Evolutionary conservation across 1,140 invertebrate species (phyloP), one percentile per base, ranked within the genome.

Genomic region (Holotrichia oblita): DNA sequence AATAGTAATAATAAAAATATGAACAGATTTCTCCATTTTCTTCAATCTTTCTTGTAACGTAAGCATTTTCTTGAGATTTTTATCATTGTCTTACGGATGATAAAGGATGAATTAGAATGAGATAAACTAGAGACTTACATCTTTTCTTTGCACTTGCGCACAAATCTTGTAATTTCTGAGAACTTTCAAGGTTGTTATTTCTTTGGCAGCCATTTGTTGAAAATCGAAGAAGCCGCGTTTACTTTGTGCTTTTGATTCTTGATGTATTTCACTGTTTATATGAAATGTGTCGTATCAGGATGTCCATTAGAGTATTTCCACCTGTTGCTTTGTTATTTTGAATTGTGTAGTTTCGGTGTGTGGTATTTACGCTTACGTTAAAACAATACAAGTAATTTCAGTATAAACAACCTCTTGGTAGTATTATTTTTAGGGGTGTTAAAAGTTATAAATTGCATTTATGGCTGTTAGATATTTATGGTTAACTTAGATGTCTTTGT

Each of bases 141-240:
- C 73, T 74, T 41, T 74, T 74, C 34, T 40, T 74, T 74, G 73
- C 73, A 74, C 73, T 74, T 74, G 73, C 73, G 73, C 73, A 74
- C 40, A 74, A 42, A 44, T 41, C 73, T 74, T 44, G 73, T 74
- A 74, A 73, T 8, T 74, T 74, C 24, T 74, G 40, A 74, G 73
- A 74, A 74, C 73, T 74, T 74, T 74, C 73, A 74, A 74, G 73
- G 73, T 74, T 82, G 48, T 79, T 81, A 76, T 83, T 85, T 83
- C 83, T 85, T 85, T 80, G 82, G 86, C 84, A 82, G 85, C 85
- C 85, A 86, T 86, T 87, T 85, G 84, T 85, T 79, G 42, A 83
- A 84, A 83, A 83, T 81, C 76, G 81, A 79, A 41, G 79, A 84
- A 85, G 84, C 84, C 85, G 85, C 83, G 84, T 85, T 80, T 80